Conservation (phyloP, 2,888 invertebrate species). For the Agonopterix heracliana region DNA sequence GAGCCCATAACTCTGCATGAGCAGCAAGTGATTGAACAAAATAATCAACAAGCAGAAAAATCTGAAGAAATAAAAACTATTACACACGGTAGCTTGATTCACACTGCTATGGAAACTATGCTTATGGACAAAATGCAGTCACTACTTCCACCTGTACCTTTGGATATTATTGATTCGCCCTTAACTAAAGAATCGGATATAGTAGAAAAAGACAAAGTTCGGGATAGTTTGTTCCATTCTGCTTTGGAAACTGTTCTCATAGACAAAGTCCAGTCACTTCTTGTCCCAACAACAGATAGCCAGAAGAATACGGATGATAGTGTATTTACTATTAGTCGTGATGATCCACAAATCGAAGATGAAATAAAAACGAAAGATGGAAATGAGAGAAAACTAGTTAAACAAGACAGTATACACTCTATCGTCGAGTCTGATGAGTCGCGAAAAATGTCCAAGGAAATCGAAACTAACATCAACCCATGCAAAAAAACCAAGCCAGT, state of each 20-base stretch:
- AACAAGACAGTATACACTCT: slow-evolving; percentile 61
- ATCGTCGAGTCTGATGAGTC: slow-evolving; percentile 29
- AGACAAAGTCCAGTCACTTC: neutral
- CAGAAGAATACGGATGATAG: neutral
- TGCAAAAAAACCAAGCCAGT: slow-evolving; percentile 40
- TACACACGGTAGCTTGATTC: slow-evolving; percentile 39
- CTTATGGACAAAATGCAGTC: slow-evolving; percentile 64
- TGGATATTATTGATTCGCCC: neutral
- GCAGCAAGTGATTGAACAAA: neutral
- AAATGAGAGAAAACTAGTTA: slow-evolving; percentile 38
- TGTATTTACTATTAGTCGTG: neutral
- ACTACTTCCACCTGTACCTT: slow-evolving; percentile 27
- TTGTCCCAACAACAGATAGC: neutral
- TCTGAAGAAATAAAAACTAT: neutral
- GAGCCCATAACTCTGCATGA: neutral
- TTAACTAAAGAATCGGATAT: neutral
- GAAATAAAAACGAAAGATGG: slow-evolving; percentile 14
- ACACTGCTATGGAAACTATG: slow-evolving; percentile 68
- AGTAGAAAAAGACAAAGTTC: neutral
- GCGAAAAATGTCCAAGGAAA: slow-evolving; percentile 55
- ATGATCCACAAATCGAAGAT: neutral
- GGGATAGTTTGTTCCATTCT: neutral
- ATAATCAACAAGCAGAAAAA: neutral
- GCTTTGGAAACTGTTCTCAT: neutral
- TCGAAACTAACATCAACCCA: slow-evolving; percentile 34